Conservation (phyloP, 1,140 invertebrate genomes). For the Varroa destructor region DNA sequence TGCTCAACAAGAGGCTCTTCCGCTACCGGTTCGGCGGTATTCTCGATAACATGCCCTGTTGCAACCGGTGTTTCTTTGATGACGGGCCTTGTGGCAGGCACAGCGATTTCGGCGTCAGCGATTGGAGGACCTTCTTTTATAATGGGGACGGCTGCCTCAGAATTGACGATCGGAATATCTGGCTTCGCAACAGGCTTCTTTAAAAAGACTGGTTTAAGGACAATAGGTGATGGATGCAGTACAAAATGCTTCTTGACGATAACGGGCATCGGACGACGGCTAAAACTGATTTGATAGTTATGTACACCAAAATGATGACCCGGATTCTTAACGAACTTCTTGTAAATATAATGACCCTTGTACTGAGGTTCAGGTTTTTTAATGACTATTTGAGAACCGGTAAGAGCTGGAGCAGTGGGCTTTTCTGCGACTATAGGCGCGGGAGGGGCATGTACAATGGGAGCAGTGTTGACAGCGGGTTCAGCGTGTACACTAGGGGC, state of each 20-base stretch:
- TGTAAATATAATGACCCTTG: background rate
- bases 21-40: background rate
- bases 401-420: too few species aligned
- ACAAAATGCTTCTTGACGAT: conserved; percentile 19
- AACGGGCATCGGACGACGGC: background rate
- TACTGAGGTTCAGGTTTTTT: conserved; percentile 8
- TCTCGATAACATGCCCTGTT: background rate
- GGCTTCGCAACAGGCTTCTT: background rate
- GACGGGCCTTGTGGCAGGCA: background rate
- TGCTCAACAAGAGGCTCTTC: background rate
- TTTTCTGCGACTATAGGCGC: too few species aligned
- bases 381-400: background rate
- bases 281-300: conserved; percentile 1
- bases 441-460: too few species aligned
- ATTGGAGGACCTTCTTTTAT: conserved; percentile 4
- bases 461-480: background rate
- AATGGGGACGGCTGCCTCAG: background rate
- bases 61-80: conserved; percentile 1
- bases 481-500: background rate
- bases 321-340: background rate
- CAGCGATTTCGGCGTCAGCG: background rate
- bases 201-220: conserved; percentile 2
- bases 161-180: background rate
- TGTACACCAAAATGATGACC: conserved; percentile 13
- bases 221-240: background rate